These are phyloP conservation scores for Ctenodactylus gundi DNA, from an alignment of 2,113 vertebrate species.

Conservation along the genomic window DNA sequence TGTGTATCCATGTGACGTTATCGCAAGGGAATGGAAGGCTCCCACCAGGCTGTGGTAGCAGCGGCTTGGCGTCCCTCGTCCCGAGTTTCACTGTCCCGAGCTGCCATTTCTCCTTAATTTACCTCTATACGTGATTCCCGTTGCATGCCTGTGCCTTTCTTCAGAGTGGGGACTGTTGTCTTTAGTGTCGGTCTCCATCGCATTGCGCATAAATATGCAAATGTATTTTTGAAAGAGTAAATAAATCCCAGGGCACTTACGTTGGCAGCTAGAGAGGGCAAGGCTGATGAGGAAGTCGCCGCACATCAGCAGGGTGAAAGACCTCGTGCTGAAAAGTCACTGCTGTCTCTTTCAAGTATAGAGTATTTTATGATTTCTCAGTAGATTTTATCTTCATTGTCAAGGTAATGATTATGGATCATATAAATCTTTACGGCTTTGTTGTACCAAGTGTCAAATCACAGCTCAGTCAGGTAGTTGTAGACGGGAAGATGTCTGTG, in stretches of 20 bases:
- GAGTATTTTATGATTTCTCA: slow-evolving; percentile 60
- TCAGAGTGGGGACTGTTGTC: not conserved
- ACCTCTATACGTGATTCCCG: not conserved
- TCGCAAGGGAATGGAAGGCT: not conserved
- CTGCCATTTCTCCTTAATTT: not conserved
- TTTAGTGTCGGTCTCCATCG: not conserved
- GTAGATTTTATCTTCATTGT: slow-evolving; percentile 68
- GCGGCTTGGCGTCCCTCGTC: rapidly evolving
- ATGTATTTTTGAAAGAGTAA: not conserved
- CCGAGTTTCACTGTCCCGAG: not conserved
- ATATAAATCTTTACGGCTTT: slow-evolving; percentile 66
- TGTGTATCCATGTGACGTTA: too few species aligned
- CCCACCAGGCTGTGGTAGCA: rapidly evolving
- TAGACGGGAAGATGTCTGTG: slow-evolving; percentile 19
- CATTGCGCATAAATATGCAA: not conserved
- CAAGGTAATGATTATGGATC: slow-evolving; percentile 66
- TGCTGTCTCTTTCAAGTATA: slow-evolving; percentile 50
- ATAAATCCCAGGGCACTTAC: not conserved
- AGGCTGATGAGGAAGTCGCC: not conserved
- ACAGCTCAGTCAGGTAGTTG: slow-evolving; percentile 33
- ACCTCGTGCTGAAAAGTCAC: slow-evolving; percentile 10
- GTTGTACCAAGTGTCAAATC: slow-evolving; percentile 64
- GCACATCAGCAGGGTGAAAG: slow-evolving; percentile 18
- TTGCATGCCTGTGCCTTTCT: not conserved
- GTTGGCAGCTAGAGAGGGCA: not conserved